Conservation (phyloP, 2,797 vertebrate genomes). For the Crenichthys baileyi region DNA sequence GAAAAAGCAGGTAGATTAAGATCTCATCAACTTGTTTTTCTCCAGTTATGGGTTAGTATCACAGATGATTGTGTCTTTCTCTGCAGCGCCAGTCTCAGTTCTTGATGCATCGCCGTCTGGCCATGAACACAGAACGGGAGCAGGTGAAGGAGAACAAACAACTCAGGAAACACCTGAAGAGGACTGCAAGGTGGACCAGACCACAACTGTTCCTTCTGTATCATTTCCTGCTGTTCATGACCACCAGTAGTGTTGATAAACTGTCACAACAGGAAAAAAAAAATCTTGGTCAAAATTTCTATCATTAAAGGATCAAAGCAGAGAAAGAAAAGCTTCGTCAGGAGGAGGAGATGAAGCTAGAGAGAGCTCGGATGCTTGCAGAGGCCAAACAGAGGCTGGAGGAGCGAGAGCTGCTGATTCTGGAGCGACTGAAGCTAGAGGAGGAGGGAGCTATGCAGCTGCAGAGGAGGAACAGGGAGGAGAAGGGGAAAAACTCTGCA, state of each 20-base stretch:
- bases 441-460: slow-evolving; percentile 51
- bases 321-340: slow-evolving; percentile 84
- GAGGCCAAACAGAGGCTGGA: slow-evolving; percentile 42
- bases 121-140: slow-evolving; percentile 88
- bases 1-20: slow-evolving; percentile 80
- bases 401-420: slow-evolving; percentile 71
- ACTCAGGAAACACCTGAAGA: slow-evolving; percentile 83
- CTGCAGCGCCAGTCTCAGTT: slow-evolving; percentile 86
- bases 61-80: not conserved
- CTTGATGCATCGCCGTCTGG: slow-evolving; percentile 83
- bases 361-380: slow-evolving; percentile 38
- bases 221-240: slow-evolving; percentile 14
- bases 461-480: slow-evolving; percentile 64
- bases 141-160: slow-evolving; percentile 84
- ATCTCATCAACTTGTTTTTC: slow-evolving; percentile 24
- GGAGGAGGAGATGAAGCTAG: slow-evolving; percentile 83
- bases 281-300: not conserved
- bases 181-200: slow-evolving; percentile 79
- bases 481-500: slow-evolving; percentile 73
- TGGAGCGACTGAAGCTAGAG: slow-evolving; percentile 82
- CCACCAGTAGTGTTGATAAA: not conserved
- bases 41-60: not conserved
- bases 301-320: slow-evolving; percentile 85
- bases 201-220: not conserved
- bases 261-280: not conserved